Evolutionary conservation across 2,113 vertebrate species (phyloP).

Genomic region (Esox niger): DNA sequence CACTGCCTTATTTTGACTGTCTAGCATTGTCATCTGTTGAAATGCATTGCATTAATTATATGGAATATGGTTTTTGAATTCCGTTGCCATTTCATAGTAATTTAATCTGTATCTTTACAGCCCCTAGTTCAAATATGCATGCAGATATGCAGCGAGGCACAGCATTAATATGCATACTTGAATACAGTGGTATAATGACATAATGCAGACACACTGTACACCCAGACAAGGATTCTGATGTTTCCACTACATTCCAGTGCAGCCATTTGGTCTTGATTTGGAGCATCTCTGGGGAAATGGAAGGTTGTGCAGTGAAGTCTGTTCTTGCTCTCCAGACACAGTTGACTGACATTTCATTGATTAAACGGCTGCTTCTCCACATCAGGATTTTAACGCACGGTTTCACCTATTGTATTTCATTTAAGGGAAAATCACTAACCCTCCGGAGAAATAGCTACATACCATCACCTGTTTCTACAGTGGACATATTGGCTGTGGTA

Average conservation of each 20-base stretch:
- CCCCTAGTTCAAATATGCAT: conserved; percentile 13
- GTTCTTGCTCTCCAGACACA: neutral
- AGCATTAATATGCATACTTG: conserved; percentile 17
- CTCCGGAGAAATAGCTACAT: neutral
- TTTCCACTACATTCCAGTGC: neutral
- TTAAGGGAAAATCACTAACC: neutral
- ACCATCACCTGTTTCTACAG: neutral
- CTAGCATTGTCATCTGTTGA: conserved; percentile 23
- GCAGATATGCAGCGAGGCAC: neutral
- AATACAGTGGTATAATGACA: neutral
- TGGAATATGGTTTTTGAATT: conserved; percentile 25
- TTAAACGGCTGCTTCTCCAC: neutral
- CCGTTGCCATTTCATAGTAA: conserved; percentile 11
- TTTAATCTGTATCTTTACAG: conserved; percentile 13
- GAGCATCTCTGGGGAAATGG: neutral
- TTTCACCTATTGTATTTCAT: too few relatives aligned
- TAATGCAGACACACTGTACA: neutral
- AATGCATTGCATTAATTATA: conserved; percentile 56
- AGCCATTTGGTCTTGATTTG: neutral
- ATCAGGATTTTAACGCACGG: neutral
- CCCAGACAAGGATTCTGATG: neutral
- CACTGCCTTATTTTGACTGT: conserved; percentile 23
- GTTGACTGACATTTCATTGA: neutral
- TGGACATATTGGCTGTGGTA: neutral
- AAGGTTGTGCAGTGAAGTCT: neutral